Evolutionary conservation across 2,888 invertebrate species (phyloP), one percentile per base, ranked within the genome.

Genomic region (Spisula solida): DNA sequence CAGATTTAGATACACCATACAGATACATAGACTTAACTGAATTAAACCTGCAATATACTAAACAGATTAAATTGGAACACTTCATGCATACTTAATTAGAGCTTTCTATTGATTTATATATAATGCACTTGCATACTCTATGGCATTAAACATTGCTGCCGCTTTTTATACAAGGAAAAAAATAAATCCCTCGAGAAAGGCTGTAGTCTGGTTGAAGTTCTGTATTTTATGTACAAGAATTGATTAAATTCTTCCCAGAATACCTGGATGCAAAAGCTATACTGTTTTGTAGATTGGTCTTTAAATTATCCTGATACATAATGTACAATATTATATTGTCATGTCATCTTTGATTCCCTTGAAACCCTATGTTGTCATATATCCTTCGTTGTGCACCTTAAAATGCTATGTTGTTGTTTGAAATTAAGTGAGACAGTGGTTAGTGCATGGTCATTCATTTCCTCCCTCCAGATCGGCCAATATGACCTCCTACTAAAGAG

Each of bases 1-100:
- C 41, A 41, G 41, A 41, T 41, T 41, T 41, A 8, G 4, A 41
- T 41, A 2, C 41, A 5, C 8, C 2, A 8, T 41, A 41, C 16
- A 6, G 34, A 25, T 75, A 14, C 75, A 75, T 31, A 34, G 31
- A 75, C 8, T 75, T 31, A n/a, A 34, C 75, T 75, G 75, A 34
- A n/a, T n/a, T n/a, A n/a, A 31, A 25, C 25, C 60, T 25, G 60
- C 60, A n/a, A 66, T 66, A 66, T 66, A 25, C 25, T 66, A 75
- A 75, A 75, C 31, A 75, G 29, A 75, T 75, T 34, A 75, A 29
- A 66, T 34, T 75, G 34, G 31, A 75, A 75, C 75, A 34, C 16
- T 29, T 75, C 75, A 75, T 75, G 75, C 34, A 75, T 75, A 75
- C 31, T 75, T 75, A 75, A 75, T 75, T 34, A 75, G 75, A 31